A percentile compares a stretch with the other conserved stretches of the same genome.
phyloP scores from a whole-genome alignment of 2,888 invertebrate species.

The Dyspetes luteomarginatus region DNA sequence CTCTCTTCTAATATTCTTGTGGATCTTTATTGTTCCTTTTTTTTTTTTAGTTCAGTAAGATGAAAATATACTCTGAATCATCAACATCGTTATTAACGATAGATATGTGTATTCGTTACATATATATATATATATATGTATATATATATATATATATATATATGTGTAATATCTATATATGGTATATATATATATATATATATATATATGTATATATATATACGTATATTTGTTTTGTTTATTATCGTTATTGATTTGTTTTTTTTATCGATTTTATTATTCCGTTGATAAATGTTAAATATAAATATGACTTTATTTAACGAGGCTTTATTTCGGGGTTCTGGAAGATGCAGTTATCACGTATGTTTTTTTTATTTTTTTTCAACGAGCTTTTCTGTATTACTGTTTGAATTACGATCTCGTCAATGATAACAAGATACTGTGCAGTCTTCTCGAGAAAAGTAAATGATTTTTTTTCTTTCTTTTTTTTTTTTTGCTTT shows the following conservation, averaged over 20 bases:
- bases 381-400: background rate
- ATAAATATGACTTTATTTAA: slow-evolving; percentile 44
- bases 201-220: slow-evolving; percentile 49
- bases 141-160: slow-evolving; percentile 23
- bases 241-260: slow-evolving; percentile 35
- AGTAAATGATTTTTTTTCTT: background rate
- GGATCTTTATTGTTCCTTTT: slow-evolving; percentile 17
- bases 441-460: background rate
- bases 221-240: slow-evolving; percentile 19
- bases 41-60: slow-evolving; percentile 59
- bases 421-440: background rate
- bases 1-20: slow-evolving; percentile 14
- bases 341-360: slow-evolving; percentile 6
- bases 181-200: slow-evolving; percentile 44
- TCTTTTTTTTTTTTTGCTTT: too few species aligned
- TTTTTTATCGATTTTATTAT: slow-evolving; percentile 12
- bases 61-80: slow-evolving; percentile 79
- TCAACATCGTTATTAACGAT: slow-evolving; percentile 71
- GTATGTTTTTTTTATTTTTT: slow-evolving; percentile 3
- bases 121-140: slow-evolving; percentile 18
- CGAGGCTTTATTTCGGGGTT: slow-evolving; percentile 23
- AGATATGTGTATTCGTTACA: slow-evolving; percentile 65
- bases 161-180: slow-evolving; percentile 18
- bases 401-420: slow-evolving; percentile 6
- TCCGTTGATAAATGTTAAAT: slow-evolving; percentile 35